These are phyloP conservation scores for Drosophila sechellia DNA, from an alignment of 1,140 invertebrate genomes.

Conservation along the genomic window DNA sequence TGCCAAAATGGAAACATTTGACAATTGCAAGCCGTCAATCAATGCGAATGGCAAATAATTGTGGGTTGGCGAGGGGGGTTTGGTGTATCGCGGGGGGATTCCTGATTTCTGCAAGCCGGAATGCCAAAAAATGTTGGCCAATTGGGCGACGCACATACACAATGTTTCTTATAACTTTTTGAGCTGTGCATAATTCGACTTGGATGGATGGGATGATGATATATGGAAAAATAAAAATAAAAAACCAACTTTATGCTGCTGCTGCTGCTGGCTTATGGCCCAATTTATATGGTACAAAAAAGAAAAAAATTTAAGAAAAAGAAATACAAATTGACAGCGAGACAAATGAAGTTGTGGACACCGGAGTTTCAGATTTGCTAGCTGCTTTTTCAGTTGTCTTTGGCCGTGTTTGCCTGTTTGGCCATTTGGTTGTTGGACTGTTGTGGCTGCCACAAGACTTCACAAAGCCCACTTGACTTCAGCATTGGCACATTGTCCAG, in stretches of 20 bases:
- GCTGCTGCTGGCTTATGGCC: slow-evolving; percentile 32
- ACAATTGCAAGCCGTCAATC: slow-evolving; percentile 40
- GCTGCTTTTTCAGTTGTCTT: slow-evolving; percentile 26
- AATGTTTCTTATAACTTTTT: slow-evolving; percentile 23
- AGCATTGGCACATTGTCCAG: slow-evolving; percentile 47
- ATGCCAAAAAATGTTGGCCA: slow-evolving; percentile 49
- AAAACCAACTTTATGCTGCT: not conserved
- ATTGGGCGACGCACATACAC: slow-evolving; percentile 34
- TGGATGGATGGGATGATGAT: slow-evolving; percentile 42
- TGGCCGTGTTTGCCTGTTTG: slow-evolving; percentile 16
- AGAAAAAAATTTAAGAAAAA: slow-evolving; percentile 20
- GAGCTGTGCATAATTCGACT: slow-evolving; percentile 55
- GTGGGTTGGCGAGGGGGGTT: too few species aligned
- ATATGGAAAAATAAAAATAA: slow-evolving; percentile 13
- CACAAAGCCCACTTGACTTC: slow-evolving; percentile 46
- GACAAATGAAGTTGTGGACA: slow-evolving; percentile 53
- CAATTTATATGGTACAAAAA: slow-evolving; percentile 33
- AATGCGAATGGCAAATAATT: not conserved
- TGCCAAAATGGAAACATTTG: slow-evolving; percentile 26
- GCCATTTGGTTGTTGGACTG: not conserved
- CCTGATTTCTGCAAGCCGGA: slow-evolving; percentile 16
- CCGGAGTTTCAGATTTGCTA: slow-evolving; percentile 32
- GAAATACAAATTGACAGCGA: slow-evolving; percentile 48
- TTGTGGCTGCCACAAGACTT: slow-evolving; percentile 36
- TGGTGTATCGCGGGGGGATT: not conserved